These are phyloP conservation scores for Austrofundulus limnaeus DNA, from an alignment of 2,113 vertebrate species.

Conservation along the genomic window DNA sequence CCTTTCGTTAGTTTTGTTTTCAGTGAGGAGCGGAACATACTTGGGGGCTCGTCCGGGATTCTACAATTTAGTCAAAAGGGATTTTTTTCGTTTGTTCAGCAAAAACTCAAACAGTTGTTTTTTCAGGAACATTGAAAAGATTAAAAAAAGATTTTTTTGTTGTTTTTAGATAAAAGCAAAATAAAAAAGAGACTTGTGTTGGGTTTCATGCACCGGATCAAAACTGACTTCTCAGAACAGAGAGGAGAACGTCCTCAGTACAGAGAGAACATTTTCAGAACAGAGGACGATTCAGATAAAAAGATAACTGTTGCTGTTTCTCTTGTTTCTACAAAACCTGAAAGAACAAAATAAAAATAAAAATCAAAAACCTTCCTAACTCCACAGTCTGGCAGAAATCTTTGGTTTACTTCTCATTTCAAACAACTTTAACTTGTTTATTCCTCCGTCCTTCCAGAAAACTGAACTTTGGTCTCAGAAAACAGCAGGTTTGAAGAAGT, in stretches of 20 bases:
- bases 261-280: conserved; percentile 19
- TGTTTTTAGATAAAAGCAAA: too few species aligned
- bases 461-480: conserved; percentile 72
- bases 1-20: too few species aligned
- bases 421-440: not conserved
- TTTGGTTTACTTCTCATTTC: conserved; percentile 1
- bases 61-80: not conserved
- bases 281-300: conserved; percentile 5
- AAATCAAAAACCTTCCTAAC: conserved; percentile 35
- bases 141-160: too few species aligned
- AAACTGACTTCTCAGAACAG: conserved; percentile 82
- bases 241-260: conserved; percentile 91
- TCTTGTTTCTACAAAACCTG: conserved; percentile 24
- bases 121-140: too few species aligned
- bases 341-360: conserved; percentile 24
- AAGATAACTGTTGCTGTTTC: too few species aligned
- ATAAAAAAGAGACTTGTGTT: conserved; percentile 74
- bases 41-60: not conserved
- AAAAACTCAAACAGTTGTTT: too few species aligned
- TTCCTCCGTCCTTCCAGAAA: conserved; percentile 49
- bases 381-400: conserved; percentile 3
- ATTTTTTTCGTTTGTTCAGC: too few species aligned
- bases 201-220: conserved; percentile 80
- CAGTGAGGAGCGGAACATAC: not conserved
- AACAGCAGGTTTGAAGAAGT: conserved; percentile 66